These are phyloP conservation scores for Anableps anableps DNA, from an alignment of 2,797 vertebrate species.

Conservation along the genomic window DNA sequence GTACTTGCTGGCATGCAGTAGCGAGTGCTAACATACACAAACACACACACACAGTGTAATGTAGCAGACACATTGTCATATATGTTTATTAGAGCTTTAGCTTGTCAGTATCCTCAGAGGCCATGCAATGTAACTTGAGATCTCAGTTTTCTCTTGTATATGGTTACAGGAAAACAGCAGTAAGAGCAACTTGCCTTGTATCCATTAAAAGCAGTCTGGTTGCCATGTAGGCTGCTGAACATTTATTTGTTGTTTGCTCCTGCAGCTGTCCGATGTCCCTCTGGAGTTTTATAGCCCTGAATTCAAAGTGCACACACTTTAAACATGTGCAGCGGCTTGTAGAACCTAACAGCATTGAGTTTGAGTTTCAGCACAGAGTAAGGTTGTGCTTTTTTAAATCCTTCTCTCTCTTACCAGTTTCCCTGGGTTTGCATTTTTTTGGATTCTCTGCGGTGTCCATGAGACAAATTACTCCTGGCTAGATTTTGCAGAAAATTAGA, in stretches of 20 bases:
- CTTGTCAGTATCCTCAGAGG: constrained; percentile 45
- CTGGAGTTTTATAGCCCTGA: constrained; percentile 43
- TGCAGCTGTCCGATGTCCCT: constrained; percentile 32
- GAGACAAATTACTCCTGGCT: constrained; percentile 63
- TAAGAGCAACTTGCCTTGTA: constrained; percentile 54
- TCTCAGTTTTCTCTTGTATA: constrained; percentile 49
- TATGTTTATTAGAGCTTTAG: constrained; percentile 40
- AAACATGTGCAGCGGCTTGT: constrained; percentile 15
- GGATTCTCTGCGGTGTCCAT: constrained; percentile 46
- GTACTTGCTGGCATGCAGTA: constrained; percentile 12
- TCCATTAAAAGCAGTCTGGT: constrained; percentile 67
- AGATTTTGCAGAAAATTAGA: constrained; percentile 53
- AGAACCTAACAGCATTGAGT: constrained; percentile 13
- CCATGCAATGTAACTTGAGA: constrained; percentile 60
- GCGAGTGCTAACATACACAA: constrained; percentile 15
- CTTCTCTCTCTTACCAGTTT: constrained; percentile 8
- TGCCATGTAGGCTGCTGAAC: constrained; percentile 33
- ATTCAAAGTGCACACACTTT: constrained; percentile 44
- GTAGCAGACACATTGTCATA: constrained; percentile 16
- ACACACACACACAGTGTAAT: constrained; percentile 9
- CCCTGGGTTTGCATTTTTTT: constrained; percentile 57
- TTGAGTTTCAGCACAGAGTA: constrained; percentile 9
- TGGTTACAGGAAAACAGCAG: constrained; percentile 69
- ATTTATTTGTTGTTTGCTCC: constrained; percentile 51
- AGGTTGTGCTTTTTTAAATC: background rate